Percentiles rank a stretch among this genome's conserved stretches.
These are phyloP conservation scores for Poecilia picta DNA, from an alignment of 2,797 vertebrate species.

Conservation along the genomic window DNA sequence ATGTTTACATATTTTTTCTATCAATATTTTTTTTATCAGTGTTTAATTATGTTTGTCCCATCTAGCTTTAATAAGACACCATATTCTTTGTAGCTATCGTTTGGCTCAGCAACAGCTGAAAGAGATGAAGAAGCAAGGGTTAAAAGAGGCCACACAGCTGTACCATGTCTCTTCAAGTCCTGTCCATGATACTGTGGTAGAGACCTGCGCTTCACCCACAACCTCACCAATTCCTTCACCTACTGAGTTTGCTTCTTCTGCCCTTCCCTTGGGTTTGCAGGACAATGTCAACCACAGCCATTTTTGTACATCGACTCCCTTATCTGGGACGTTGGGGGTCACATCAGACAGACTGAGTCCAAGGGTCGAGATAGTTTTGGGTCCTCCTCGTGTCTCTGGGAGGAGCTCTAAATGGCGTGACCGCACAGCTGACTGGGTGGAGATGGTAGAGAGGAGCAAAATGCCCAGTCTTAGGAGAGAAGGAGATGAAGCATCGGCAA, in stretches of 20 bases:
- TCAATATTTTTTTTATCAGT: not conserved
- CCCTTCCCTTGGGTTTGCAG: slow-evolving; percentile 30
- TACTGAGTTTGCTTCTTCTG: slow-evolving; percentile 55
- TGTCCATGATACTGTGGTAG: slow-evolving; percentile 86
- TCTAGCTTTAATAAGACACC: not conserved
- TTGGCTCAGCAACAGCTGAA: slow-evolving; percentile 96
- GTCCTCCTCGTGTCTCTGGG: slow-evolving; percentile 69
- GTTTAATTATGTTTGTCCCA: not conserved
- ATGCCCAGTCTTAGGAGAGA: slow-evolving; percentile 50
- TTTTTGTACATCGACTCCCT: slow-evolving; percentile 83
- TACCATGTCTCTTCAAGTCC: slow-evolving; percentile 97
- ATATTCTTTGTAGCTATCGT: slow-evolving; percentile 79
- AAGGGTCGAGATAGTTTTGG: slow-evolving; percentile 73
- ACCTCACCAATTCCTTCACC: slow-evolving; percentile 76
- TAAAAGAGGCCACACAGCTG: slow-evolving; percentile 91
- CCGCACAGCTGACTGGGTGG: slow-evolving; percentile 85
- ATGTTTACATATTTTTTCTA: slow-evolving; percentile 29
- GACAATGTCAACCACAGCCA: slow-evolving; percentile 72
- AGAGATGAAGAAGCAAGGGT: slow-evolving; percentile 96
- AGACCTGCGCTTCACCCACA: slow-evolving; percentile 74
- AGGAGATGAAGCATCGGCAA: slow-evolving; percentile 31
- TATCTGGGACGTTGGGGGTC: slow-evolving; percentile 76
- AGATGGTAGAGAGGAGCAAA: slow-evolving; percentile 81
- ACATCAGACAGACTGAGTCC: slow-evolving; percentile 75
- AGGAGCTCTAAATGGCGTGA: slow-evolving; percentile 79